phyloP scores from a whole-genome alignment of 2,888 invertebrate species.

The Cryptocheilus praepositus region DNA sequence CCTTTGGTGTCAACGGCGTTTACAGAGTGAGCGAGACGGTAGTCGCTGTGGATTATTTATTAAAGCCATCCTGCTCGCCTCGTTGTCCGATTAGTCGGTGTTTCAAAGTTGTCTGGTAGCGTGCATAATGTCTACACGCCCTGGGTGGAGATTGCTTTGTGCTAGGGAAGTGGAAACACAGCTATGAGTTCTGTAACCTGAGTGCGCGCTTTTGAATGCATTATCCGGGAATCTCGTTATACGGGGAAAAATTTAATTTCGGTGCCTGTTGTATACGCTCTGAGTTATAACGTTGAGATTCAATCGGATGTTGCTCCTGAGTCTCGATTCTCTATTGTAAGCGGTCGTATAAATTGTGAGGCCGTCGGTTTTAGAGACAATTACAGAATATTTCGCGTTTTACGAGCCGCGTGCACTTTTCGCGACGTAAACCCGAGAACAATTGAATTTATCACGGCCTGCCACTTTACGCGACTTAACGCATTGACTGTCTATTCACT shows the following conservation, averaged over 20 bases:
- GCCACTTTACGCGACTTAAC: too few relatives aligned
- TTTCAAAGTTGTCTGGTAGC: conserved; percentile 31
- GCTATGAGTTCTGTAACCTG: conserved; percentile 12
- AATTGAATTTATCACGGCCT: too few relatives aligned
- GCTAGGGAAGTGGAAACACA: conserved; percentile 19
- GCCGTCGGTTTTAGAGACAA: too few relatives aligned
- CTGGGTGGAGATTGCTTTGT: conserved; percentile 16
- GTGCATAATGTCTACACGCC: conserved; percentile 31
- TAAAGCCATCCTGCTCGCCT: conserved; percentile 31
- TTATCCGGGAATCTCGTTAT: conserved; percentile 17
- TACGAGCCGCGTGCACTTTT: too few relatives aligned
- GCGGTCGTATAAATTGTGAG: too few relatives aligned
- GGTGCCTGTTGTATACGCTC: not conserved
- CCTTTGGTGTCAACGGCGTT: too few relatives aligned
- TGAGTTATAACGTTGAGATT: too few relatives aligned
- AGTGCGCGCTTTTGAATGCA: not conserved
- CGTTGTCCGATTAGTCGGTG: conserved; percentile 23
- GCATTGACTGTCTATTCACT: too few relatives aligned
- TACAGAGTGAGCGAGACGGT: not conserved
- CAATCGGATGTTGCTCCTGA: too few relatives aligned
- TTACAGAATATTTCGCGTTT: too few relatives aligned
- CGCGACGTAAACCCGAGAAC: too few relatives aligned
- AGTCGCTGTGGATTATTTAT: conserved; percentile 34
- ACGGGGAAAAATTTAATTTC: not conserved
- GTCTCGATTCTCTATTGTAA: too few relatives aligned